Evolutionary conservation across 2,797 vertebrate species (phyloP), one percentile per base, ranked within the genome.

Genomic region (Pempheris klunzingeri): DNA sequence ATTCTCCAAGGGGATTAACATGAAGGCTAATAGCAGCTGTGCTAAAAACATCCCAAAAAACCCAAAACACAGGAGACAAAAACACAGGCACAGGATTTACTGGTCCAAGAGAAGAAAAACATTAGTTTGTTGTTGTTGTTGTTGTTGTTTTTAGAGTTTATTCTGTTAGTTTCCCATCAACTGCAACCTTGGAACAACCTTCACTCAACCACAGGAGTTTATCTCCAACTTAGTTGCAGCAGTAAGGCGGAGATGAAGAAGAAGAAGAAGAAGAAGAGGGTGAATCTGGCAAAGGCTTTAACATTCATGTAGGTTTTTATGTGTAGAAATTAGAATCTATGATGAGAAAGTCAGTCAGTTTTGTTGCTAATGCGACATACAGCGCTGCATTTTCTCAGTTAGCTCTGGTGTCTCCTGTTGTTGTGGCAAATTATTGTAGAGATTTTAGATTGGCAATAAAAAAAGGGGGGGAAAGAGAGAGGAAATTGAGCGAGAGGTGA

Each of bases 1-100:
- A 93, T 93, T 92, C 93, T 93, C 93, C 49, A 71, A 81, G 91
- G 93, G 92, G 93, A 94, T 94, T 93, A 93, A 74, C 85, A 87
- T 64, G 81, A 63, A 71, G 78, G 84, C 91, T 91, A 92, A 93
- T 91, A 93, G 92, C 90, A 85, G 89, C 91, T 86, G 82, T 85
- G 89, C 92, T 89, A 92, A 93, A 93, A 94, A 91, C 90, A 88
- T 92, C 85, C 85, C 80, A 70, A 91, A 92, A 92, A 89, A 76
- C 67, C 78, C 87, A 82, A 92, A 92, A 91, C 88, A 92, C 90
- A 83, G 39, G 87, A 93, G 91, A 92, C 90, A 87, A 77, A 90
- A 87, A 81, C 61, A 81, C 66, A 80, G 82, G 81, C 75, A 0
- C 81, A 63, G 91, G 89, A 93, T 93, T 93, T 92, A 76, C 81